Conservation (phyloP, 1,140 invertebrate genomes). For the Drosophila insularis region DNA sequence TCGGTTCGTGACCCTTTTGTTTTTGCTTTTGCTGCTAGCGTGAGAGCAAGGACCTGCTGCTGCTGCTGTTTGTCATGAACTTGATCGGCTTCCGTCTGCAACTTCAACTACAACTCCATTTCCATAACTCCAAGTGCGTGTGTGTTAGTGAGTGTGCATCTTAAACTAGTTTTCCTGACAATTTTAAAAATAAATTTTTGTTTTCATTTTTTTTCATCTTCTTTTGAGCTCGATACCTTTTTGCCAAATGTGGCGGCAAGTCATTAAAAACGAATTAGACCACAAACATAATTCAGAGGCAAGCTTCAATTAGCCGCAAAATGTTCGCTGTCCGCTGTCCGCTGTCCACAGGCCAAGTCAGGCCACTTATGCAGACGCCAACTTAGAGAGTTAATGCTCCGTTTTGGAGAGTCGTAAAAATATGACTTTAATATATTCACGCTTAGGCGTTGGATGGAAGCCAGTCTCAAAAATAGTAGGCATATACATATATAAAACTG, state of each 20-base stretch:
- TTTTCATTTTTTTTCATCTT: too few relatives aligned
- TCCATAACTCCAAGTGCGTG: slow-evolving; percentile 21
- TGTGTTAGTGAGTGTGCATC: slow-evolving; percentile 25
- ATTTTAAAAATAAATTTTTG: slow-evolving; percentile 53
- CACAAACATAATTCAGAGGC: slow-evolving; percentile 67
- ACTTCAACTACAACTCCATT: neutral
- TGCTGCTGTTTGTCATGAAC: slow-evolving; percentile 59
- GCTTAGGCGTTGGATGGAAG: slow-evolving; percentile 68
- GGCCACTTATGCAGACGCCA: slow-evolving; percentile 52
- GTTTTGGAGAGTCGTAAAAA: slow-evolving; percentile 76
- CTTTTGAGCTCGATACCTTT: slow-evolving; percentile 42
- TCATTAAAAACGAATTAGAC: slow-evolving; percentile 79
- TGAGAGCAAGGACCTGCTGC: slow-evolving; percentile 71
- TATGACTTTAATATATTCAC: slow-evolving; percentile 81
- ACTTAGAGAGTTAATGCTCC: slow-evolving; percentile 62
- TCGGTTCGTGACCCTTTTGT: slow-evolving; percentile 67
- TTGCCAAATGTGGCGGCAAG: slow-evolving; percentile 39
- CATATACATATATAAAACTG: slow-evolving; percentile 19
- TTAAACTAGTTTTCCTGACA: slow-evolving; percentile 54
- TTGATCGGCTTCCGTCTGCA: slow-evolving; percentile 43
- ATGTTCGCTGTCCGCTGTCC: neutral
- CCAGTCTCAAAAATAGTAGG: slow-evolving; percentile 2
- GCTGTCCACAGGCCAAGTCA: slow-evolving; percentile 2
- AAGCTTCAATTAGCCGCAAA: slow-evolving; percentile 44
- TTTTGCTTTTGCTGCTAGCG: slow-evolving; percentile 41